Evolutionary conservation across 2,113 vertebrate genomes (phyloP).

Genomic region (Boleophthalmus pectinirostris): DNA sequence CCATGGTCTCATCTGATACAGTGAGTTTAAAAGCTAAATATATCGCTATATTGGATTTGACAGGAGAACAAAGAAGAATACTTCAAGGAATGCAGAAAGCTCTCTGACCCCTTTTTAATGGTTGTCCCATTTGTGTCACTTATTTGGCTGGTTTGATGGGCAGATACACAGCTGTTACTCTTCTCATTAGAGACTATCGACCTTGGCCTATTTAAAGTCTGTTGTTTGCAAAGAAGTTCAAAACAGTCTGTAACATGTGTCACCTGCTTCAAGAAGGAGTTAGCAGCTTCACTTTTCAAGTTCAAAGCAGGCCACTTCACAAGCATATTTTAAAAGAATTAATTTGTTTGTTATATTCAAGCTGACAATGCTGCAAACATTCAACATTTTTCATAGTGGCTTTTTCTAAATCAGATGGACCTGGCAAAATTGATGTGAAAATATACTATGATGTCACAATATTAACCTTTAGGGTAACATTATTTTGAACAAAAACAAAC

Average conservation of each 20-base stretch:
- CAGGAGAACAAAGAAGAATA: not conserved
- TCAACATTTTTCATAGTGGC: too few species aligned
- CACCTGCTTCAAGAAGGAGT: constrained; percentile 21
- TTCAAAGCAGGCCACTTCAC: not conserved
- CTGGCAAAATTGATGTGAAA: too few species aligned
- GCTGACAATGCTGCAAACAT: not conserved
- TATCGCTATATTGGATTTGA: constrained; percentile 6
- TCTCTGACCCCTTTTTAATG: constrained; percentile 47
- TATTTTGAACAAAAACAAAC: too few species aligned
- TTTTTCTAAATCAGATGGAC: too few species aligned
- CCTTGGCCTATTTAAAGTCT: constrained; percentile 69
- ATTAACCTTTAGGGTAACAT: not conserved
- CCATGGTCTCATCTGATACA: not conserved
- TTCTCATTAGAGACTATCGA: constrained; percentile 57
- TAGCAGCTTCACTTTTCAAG: not conserved
- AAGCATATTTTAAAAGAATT: not conserved
- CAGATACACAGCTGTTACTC: constrained; percentile 28
- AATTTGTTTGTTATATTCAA: not conserved
- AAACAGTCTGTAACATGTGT: constrained; percentile 12
- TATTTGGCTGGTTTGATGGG: constrained; percentile 56
- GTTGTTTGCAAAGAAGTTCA: constrained; percentile 32
- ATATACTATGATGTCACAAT: not conserved
- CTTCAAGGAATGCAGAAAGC: constrained; percentile 13
- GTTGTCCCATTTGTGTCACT: constrained; percentile 69
- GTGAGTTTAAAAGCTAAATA: not conserved